phyloP scores from a whole-genome alignment of 2,888 invertebrate species.

The Pyrochroa serraticornis region DNA sequence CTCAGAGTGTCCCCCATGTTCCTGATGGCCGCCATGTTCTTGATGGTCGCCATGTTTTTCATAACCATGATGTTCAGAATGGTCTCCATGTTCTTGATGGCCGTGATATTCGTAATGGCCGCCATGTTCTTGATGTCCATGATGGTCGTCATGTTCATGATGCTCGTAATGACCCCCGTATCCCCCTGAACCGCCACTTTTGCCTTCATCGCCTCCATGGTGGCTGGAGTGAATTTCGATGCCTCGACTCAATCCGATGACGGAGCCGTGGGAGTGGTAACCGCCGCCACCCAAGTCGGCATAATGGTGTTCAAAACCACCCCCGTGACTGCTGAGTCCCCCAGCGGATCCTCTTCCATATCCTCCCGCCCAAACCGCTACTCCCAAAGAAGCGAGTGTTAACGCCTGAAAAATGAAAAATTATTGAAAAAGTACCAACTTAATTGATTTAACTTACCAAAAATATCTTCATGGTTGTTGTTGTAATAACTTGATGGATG shows the following conservation, averaged over 20 bases:
- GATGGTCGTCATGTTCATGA: neutral
- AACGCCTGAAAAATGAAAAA: conserved; percentile 12
- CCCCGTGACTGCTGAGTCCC: conserved; percentile 18
- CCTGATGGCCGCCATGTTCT: neutral
- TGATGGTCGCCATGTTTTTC: conserved; percentile 12
- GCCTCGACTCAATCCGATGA: conserved; percentile 43
- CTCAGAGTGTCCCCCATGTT: neutral
- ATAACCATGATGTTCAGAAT: conserved; percentile 23
- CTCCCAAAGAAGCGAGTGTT: conserved; percentile 27
- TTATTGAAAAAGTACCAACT: conserved; percentile 29
- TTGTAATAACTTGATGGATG: conserved; percentile 29
- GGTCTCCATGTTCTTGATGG: conserved; percentile 17
- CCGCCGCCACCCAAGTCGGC: conserved; percentile 20
- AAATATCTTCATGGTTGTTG: conserved; percentile 24
- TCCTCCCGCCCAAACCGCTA: conserved; percentile 9
- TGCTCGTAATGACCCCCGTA: conserved; percentile 6
- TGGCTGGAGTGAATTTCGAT: conserved; percentile 34
- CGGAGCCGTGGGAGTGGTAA: conserved; percentile 33
- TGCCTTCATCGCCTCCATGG: conserved; percentile 21
- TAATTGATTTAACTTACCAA: conserved; percentile 16
- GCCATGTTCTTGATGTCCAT: neutral
- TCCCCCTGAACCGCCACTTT: conserved; percentile 21
- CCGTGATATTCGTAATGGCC: no score
- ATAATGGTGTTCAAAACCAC: conserved; percentile 35
- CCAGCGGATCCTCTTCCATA: conserved; percentile 1